Evolutionary conservation across 2,888 invertebrate species (phyloP), one percentile per base, ranked within the genome.

Genomic region (Ecdyonurus torrentis): DNA sequence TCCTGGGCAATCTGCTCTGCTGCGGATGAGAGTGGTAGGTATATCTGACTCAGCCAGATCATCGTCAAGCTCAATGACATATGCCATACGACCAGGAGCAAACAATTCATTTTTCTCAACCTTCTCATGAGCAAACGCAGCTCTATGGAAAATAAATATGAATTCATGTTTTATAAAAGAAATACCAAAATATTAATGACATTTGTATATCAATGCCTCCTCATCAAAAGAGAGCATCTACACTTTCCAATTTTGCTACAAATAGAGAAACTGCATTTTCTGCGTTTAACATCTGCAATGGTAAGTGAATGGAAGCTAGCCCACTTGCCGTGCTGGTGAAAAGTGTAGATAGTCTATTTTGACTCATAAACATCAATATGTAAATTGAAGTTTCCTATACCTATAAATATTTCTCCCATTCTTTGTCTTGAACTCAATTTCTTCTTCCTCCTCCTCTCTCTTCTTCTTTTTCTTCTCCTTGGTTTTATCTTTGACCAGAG

Each of bases 41-140:
- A 99, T 95, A 72, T 99, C 99, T 65, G 85, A 84, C 68, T 93
- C 91, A 1, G 84, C 80, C 69, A 78, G 80, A 67, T 91, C 93
- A 67, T 90, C 90, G 62, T 93, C 93, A 69, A 99, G 76, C 70
- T 99, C 98, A 52, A 98, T 93, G 0, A 97, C 89, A 73, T 99
- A 99, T 0, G 99, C 99, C 97, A 98, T 99, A 55, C 99, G 83
- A 0, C 96, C 93, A 0, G 96, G 90, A 1, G 89, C 85, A 77
- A 98, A 99, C 64, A 96, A 75, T 70, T 98, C 98, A 73, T 93
- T 94, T 63, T 91, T 81, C 53, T 85, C 82, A 50, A 91, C 81
- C 7, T 20, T 55, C 7, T 55, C 55, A 7, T 5, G 10, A 5
- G 7, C 55, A 52, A 63, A 59, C 22, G 63, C 63, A 63, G 63